Conservation (phyloP, 1,140 invertebrate genomes). For the Sitophilus oryzae region DNA sequence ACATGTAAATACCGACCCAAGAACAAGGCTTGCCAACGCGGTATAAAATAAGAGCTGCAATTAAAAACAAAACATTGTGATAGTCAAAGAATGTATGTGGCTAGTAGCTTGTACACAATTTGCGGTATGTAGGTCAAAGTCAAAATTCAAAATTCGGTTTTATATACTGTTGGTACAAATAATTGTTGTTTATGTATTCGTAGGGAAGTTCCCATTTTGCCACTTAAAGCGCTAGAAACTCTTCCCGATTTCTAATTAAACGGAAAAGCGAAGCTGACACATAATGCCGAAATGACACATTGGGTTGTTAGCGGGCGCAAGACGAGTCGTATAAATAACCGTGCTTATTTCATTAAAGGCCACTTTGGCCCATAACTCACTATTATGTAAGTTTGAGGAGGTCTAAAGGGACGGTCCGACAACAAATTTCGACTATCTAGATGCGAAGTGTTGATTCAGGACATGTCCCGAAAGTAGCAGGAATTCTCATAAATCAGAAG, state of each 20-base stretch:
- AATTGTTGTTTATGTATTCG: no score
- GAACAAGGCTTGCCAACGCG: no score
- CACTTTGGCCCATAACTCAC: constrained; percentile 13
- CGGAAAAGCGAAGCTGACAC: not conserved
- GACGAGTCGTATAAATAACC: constrained; percentile 8
- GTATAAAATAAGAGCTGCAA: no score
- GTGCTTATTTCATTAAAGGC: constrained; percentile 4
- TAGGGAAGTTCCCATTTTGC: no score
- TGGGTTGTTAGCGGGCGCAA: not conserved
- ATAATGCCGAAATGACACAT: not conserved
- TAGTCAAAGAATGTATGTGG: no score
- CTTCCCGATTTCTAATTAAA: not conserved
- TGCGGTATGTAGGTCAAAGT: no score
- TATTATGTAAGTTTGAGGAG: constrained; percentile 18
- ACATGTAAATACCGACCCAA: no score
- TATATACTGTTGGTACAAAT: no score
- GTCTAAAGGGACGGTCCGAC: constrained; percentile 12
- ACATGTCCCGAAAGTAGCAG: constrained; percentile 11
- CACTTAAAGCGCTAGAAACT: no score
- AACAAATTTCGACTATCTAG: constrained; percentile 21
- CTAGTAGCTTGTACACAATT: no score
- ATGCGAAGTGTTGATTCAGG: constrained; percentile 22
- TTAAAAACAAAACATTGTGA: no score
- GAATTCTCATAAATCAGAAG: constrained; percentile 17
- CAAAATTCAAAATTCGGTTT: no score